These are phyloP conservation scores for Deilephila elpenor DNA, from an alignment of 2,888 invertebrate species.

Conservation along the genomic window DNA sequence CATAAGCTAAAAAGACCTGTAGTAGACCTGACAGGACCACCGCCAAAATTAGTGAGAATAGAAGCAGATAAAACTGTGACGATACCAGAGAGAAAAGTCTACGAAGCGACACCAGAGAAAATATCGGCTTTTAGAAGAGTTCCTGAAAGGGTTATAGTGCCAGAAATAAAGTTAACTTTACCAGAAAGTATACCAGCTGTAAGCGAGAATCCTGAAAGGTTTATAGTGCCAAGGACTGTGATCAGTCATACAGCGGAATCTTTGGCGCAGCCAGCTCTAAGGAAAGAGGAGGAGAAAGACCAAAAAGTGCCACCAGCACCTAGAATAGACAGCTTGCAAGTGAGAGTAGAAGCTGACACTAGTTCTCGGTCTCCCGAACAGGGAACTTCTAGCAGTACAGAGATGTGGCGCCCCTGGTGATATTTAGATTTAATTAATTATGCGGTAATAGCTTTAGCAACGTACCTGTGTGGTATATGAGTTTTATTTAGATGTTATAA, in stretches of 20 bases:
- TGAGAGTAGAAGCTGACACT: conserved; percentile 55
- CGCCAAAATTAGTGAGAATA: conserved; percentile 62
- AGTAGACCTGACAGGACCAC: conserved; percentile 61
- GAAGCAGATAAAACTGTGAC: conserved; percentile 53
- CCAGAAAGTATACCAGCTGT: conserved; percentile 70
- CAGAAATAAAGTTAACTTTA: conserved; percentile 59
- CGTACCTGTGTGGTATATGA: conserved; percentile 35
- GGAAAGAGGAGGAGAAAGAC: conserved; percentile 33
- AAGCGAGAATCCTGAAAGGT: conserved; percentile 48
- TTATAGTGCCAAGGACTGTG: conserved; percentile 59
- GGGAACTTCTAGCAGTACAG: conserved; percentile 63
- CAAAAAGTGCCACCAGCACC: neutral
- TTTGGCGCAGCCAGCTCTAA: conserved; percentile 63
- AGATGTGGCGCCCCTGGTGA: conserved; percentile 81
- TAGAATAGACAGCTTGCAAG: neutral
- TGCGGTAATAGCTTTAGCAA: conserved; percentile 52
- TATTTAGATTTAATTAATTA: conserved; percentile 15
- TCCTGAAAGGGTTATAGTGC: conserved; percentile 51
- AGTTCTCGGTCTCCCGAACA: conserved; percentile 69
- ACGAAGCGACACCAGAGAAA: conserved; percentile 48
- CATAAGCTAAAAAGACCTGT: conserved; percentile 72
- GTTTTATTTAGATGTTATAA: conserved; percentile 29
- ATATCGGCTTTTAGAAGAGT: conserved; percentile 63
- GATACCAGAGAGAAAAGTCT: conserved; percentile 45
- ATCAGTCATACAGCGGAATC: conserved; percentile 79